These are phyloP conservation scores for Podotricha telesiphe DNA, from an alignment of 2,888 invertebrate genomes.

Conservation along the genomic window DNA sequence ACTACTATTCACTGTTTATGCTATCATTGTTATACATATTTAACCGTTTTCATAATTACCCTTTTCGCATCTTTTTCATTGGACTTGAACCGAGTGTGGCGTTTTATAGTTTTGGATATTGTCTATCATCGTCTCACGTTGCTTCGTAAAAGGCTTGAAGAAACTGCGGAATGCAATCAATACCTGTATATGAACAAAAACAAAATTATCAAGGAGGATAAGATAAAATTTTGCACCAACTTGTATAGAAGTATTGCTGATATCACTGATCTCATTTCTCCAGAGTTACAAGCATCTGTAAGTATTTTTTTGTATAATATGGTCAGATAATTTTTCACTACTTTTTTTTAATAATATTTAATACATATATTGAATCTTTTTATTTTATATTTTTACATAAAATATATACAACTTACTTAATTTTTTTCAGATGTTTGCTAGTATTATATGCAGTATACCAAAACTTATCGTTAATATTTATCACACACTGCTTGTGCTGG, in stretches of 20 bases:
- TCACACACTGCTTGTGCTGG: constrained; percentile 62
- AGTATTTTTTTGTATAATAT: constrained; percentile 44
- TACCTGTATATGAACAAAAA: constrained; percentile 66
- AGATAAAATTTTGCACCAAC: constrained; percentile 59
- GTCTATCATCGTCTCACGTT: constrained; percentile 63
- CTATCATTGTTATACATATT: constrained; percentile 52
- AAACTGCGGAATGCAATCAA: constrained; percentile 56
- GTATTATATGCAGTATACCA: constrained; percentile 66
- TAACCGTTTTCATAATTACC: constrained; percentile 55
- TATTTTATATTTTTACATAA: not conserved
- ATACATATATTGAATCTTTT: not conserved
- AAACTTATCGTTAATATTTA: constrained; percentile 68
- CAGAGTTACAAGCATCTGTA: constrained; percentile 69
- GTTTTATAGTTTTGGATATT: constrained; percentile 64
- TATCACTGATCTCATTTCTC: constrained; percentile 61
- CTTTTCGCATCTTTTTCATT: constrained; percentile 62
- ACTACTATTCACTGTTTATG: constrained; percentile 55
- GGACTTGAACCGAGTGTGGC: constrained; percentile 70
- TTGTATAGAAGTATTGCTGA: constrained; percentile 68
- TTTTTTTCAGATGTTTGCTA: constrained; percentile 66
- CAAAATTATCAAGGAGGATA: constrained; percentile 61
- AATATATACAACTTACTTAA: not conserved
- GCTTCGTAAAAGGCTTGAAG: constrained; percentile 62
- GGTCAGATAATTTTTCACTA: too few relatives aligned
- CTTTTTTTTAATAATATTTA: not conserved